phyloP scores from a whole-genome alignment of 2,113 vertebrate species.

The Halcyon malimbica region DNA sequence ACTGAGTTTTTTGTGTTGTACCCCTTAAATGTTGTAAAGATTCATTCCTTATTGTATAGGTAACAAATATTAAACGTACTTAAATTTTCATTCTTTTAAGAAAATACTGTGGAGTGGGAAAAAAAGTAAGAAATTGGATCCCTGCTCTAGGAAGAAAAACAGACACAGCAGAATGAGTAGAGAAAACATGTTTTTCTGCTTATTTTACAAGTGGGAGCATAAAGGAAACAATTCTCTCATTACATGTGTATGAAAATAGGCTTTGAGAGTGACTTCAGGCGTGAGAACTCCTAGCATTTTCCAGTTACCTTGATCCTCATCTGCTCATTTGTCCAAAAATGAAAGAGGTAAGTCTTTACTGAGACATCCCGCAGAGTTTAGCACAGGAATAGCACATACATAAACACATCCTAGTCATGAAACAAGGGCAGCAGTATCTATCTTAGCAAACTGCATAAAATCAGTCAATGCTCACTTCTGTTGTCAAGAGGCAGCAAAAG shows the following conservation, averaged over 20 bases:
- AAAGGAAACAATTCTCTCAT: slow-evolving; percentile 34
- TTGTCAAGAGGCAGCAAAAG: slow-evolving; percentile 6
- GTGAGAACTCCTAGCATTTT: slow-evolving; percentile 32
- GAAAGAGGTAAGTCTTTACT: slow-evolving; percentile 48
- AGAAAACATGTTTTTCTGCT: slow-evolving; percentile 36
- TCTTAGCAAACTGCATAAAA: not conserved
- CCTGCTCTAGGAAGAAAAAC: not conserved
- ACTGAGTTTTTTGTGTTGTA: not conserved
- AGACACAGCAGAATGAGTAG: not conserved
- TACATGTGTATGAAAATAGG: slow-evolving; percentile 10
- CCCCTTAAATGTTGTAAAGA: not conserved
- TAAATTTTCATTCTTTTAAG: not conserved
- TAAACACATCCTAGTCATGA: not conserved
- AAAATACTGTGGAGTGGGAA: not conserved
- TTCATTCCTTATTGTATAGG: not conserved
- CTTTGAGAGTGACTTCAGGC: slow-evolving; percentile 28
- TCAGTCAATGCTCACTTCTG: not conserved
- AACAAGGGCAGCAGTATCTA: not conserved
- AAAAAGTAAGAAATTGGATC: not conserved
- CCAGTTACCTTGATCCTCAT: not conserved
- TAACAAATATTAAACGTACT: not conserved
- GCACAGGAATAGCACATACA: not conserved
- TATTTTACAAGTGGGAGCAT: slow-evolving; percentile 22
- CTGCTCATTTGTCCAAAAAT: slow-evolving; percentile 40
- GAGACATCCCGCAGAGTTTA: not conserved